Percentiles rank a stretch among this genome's conserved stretches.
These are phyloP conservation scores for Epizoanthus stellaris DNA, from an alignment of 92 coral and sea anemone genomes.

Conservation along the genomic window DNA sequence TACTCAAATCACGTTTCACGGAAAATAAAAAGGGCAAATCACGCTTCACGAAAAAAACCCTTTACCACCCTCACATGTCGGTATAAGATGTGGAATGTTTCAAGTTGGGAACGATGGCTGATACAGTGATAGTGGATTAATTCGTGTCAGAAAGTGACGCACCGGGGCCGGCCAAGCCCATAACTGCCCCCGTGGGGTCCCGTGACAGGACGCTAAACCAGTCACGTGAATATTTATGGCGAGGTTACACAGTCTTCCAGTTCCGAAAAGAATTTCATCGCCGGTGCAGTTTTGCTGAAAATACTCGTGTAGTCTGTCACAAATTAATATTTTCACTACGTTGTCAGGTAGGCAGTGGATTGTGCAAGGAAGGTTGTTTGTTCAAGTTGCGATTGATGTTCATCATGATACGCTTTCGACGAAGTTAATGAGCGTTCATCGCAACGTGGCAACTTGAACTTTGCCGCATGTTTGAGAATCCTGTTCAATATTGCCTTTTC, in stretches of 20 bases:
- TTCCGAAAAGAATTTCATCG: neutral
- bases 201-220: no score
- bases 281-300: neutral
- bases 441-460: constrained; percentile 41
- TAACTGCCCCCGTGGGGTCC: no score
- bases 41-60: no score
- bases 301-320: neutral
- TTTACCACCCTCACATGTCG: no score
- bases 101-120: no score
- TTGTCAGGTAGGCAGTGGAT: neutral
- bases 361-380: neutral
- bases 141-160: no score
- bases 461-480: constrained; percentile 40
- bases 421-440: neutral
- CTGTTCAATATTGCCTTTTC: neutral
- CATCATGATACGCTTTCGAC: neutral
- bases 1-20: no score
- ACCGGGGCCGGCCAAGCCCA: no score
- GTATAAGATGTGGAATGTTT: no score
- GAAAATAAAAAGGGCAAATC: no score
- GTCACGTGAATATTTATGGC: neutral
- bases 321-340: no score
- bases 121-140: no score
- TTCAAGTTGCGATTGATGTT: neutral
- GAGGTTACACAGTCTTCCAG: constrained; percentile 42